phyloP scores from a whole-genome alignment of 2,888 invertebrate species.

The Sinhomidia bicolor region DNA sequence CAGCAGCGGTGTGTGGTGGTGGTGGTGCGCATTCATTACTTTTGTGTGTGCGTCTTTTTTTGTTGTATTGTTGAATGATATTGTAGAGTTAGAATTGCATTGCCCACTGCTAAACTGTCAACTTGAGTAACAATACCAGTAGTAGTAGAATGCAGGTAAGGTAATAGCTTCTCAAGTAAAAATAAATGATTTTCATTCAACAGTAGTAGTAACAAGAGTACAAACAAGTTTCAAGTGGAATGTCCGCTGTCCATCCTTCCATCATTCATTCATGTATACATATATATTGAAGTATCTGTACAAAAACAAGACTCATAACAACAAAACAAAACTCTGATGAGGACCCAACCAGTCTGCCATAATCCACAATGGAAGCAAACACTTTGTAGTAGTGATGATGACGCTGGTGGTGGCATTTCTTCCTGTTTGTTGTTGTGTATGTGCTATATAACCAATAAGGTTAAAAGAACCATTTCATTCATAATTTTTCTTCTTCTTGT shows the following conservation, averaged over 20 bases:
- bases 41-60: background rate
- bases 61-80: background rate
- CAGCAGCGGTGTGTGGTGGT: conserved; percentile 2
- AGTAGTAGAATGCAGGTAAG: background rate
- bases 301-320: background rate
- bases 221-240: background rate
- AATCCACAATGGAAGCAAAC: background rate
- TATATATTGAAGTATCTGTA: background rate
- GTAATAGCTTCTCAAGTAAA: conserved; percentile 8
- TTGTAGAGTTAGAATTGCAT: background rate
- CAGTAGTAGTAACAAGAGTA: background rate
- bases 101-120: background rate
- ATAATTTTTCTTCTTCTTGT: too few species aligned
- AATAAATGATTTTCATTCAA: conserved; percentile 34
- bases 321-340: background rate
- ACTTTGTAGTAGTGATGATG: background rate
- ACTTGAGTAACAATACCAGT: background rate
- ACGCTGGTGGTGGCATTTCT: background rate
- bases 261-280: conserved; percentile 1
- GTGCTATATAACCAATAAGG: background rate
- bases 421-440: background rate
- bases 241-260: conserved; percentile 1
- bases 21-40: background rate
- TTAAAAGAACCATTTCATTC: conserved; percentile 22
- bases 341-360: background rate